Percentiles rank a stretch among this genome's conserved stretches.
These are phyloP conservation scores for Ranitomeya imitator DNA, from an alignment of 2,113 vertebrate species.

Conservation along the genomic window DNA sequence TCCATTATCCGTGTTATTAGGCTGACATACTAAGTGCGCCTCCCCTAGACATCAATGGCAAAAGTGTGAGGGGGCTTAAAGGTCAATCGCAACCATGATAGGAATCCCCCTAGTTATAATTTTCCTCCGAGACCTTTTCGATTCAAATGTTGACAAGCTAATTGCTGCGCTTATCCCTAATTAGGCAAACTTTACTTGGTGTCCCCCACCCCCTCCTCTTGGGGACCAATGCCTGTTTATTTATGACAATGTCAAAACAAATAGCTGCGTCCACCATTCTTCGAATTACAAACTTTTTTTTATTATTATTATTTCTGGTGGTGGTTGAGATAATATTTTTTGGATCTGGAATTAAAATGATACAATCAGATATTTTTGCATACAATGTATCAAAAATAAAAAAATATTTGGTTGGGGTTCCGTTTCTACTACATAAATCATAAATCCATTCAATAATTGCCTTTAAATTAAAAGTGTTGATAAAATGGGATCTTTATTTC, in stretches of 20 bases:
- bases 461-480: background rate
- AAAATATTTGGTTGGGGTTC: background rate
- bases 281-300: background rate
- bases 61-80: constrained; percentile 81
- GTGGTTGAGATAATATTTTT: background rate
- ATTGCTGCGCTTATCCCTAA: constrained; percentile 79
- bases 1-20: constrained; percentile 83
- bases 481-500: background rate
- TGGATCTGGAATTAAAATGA: background rate
- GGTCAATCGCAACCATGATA: constrained; percentile 91
- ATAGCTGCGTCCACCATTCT: background rate
- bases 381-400: background rate
- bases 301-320: background rate
- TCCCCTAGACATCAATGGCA: constrained; percentile 88
- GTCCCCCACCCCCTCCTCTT: background rate
- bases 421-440: background rate
- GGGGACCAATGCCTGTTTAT: constrained; percentile 31
- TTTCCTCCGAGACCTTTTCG: constrained; percentile 71
- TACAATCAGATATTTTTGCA: background rate
- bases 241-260: constrained; percentile 28
- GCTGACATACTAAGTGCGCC: constrained; percentile 81
- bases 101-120: constrained; percentile 75
- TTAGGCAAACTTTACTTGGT: constrained; percentile 64
- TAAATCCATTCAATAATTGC: background rate
- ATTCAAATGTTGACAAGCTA: constrained; percentile 92